phyloP scores from a whole-genome alignment of 35 echinoderm and acorn worm species.

The Apostichopus parvimensis region DNA sequence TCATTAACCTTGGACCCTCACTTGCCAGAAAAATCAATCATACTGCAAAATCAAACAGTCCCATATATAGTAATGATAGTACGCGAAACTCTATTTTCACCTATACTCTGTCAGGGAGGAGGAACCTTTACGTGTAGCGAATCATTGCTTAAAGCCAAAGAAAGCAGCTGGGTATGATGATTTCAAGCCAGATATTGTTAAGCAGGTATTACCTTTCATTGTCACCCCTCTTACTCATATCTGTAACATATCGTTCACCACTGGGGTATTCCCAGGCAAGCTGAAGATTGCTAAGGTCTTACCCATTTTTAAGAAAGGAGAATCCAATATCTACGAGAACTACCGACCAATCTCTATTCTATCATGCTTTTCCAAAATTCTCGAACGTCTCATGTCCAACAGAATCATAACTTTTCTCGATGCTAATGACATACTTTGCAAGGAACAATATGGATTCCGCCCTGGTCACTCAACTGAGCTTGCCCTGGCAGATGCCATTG shows the following conservation, averaged over 20 bases:
- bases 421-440: background rate
- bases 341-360: conserved; percentile 25
- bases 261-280: background rate
- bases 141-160: background rate
- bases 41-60: too few relatives aligned
- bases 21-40: too few relatives aligned
- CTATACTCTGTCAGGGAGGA: background rate
- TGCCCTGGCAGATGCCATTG: background rate
- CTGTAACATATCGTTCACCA: background rate
- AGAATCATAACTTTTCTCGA: background rate
- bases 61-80: too few relatives aligned
- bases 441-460: conserved; percentile 24
- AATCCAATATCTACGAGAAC: too few relatives aligned
- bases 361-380: background rate
- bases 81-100: too few relatives aligned
- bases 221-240: background rate
- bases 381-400: conserved; percentile 15
- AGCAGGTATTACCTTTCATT: background rate
- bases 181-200: background rate
- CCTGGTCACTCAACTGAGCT: background rate
- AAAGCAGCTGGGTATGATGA: conserved; percentile 16
- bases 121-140: background rate
- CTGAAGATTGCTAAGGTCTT: background rate
- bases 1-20: too few relatives aligned
- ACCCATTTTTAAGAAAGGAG: background rate